Evolutionary conservation across 1,140 invertebrate species (phyloP), one percentile per base, ranked within the genome.

Genomic region (Heliconius melpomene): DNA sequence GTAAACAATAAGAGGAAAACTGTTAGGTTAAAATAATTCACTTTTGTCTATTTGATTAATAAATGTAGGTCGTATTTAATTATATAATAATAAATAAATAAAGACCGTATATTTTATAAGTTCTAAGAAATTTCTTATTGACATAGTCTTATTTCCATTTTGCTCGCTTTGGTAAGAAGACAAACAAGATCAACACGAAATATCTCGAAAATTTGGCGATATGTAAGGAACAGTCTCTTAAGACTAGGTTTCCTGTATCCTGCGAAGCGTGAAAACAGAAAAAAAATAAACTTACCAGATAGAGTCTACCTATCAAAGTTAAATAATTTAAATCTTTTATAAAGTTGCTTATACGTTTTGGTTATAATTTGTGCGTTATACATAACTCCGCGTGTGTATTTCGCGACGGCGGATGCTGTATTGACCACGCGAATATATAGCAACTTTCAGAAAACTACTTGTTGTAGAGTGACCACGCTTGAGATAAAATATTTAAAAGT

Each of bases 331-430:
- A 66, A 66, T 29, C 60, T 66, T 66, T 66, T 66, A 16, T 66
- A 66, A 13, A 66, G 60, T 66, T 66, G 60, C 60, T 66, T 66
- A n/a, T 66, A 66, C 23, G 60, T 66, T 66, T 66, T 66, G n/a
- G n/a, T 66, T 66, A 66, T 66, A 66, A 66, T 66, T 26, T 66
- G 60, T 66, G n/a, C 60, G 60, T 66, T 66, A 66, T 66, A 66
- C 60, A 66, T 66, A 66, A 66, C 60, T 66, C 60, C 60, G 26
- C 60, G 26, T 66, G 60, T 66, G 60, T n/a, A 66, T 29, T 3
- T 66, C 60, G 26, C 60, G 60, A 66, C 60, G 26, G 16, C 60
- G 60, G 60, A 66, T 66, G 60, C 60, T 66, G 60, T 29, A 66
- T 26, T 66, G 26, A 66, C 13, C 60, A n/a, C 60, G 60, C 60